These are phyloP conservation scores for Poeciliopsis paucimaculata DNA, from an alignment of 2,797 vertebrate species.

Conservation along the genomic window DNA sequence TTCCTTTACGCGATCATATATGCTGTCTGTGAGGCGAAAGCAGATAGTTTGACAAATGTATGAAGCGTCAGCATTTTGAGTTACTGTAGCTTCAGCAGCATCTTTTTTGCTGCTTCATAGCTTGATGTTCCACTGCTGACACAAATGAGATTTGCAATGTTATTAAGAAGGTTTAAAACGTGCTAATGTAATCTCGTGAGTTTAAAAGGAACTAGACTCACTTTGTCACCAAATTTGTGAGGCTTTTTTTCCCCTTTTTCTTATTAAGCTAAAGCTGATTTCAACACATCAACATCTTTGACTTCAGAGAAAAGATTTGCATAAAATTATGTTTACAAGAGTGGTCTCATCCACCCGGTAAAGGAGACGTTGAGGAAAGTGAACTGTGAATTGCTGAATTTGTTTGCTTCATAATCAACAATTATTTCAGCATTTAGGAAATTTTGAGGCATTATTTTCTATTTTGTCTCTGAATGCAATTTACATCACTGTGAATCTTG, in stretches of 20 bases:
- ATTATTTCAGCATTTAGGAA: neutral
- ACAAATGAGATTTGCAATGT: conserved; percentile 2
- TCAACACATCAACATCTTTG: neutral
- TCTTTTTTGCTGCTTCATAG: neutral
- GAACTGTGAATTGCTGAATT: neutral
- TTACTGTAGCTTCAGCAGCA: neutral
- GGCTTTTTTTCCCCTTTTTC: neutral
- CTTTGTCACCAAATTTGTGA: neutral
- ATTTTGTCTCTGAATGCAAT: neutral
- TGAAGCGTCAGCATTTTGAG: neutral
- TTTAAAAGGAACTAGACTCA: neutral
- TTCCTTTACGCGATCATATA: neutral
- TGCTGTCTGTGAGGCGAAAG: neutral
- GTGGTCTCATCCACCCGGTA: neutral
- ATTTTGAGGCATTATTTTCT: neutral
- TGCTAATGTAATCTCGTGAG: neutral
- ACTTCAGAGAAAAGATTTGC: neutral
- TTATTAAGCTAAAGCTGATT: neutral
- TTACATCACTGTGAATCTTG: neutral
- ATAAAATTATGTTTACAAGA: neutral
- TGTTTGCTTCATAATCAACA: neutral
- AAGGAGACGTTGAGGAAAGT: neutral
- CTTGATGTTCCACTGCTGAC: neutral
- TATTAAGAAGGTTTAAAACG: neutral
- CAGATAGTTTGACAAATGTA: neutral